phyloP scores from a whole-genome alignment of 1,140 invertebrate species.

The Triops longicaudatus region DNA sequence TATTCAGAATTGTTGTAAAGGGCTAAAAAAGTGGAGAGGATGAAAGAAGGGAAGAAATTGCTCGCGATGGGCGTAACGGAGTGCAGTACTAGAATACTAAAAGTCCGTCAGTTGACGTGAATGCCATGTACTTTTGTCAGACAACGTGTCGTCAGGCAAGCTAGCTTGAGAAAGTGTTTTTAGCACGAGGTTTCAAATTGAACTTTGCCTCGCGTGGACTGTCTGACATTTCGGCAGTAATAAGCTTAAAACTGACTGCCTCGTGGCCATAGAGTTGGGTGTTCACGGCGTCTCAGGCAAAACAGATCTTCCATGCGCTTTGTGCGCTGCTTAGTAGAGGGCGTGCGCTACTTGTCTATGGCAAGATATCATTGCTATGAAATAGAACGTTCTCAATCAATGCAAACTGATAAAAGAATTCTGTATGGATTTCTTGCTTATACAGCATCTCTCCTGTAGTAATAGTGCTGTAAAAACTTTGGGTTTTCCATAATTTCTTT shows the following conservation, averaged over 20 bases:
- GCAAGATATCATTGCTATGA: no score
- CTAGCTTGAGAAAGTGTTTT: background rate
- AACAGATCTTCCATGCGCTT: background rate
- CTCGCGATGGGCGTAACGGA: background rate
- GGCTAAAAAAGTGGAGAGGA: background rate
- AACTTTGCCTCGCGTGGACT: background rate
- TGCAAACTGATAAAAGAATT: no score
- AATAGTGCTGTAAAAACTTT: background rate
- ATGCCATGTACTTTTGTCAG: background rate
- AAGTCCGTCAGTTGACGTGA: background rate
- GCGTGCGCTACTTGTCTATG: background rate
- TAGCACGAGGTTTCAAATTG: background rate
- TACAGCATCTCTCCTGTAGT: no score
- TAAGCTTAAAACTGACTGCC: no score
- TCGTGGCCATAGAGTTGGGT: no score
- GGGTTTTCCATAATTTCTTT: background rate
- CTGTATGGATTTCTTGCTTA: no score
- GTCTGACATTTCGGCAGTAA: background rate
- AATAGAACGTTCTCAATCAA: no score
- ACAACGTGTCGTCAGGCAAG: background rate
- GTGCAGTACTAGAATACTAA: background rate
- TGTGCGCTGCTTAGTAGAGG: background rate
- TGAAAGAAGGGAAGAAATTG: background rate
- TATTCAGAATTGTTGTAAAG: no score
- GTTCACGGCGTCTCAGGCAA: no score